These are phyloP conservation scores for Mesoclemmys tuberculata DNA, from an alignment of 2,113 vertebrate species.

Conservation along the genomic window DNA sequence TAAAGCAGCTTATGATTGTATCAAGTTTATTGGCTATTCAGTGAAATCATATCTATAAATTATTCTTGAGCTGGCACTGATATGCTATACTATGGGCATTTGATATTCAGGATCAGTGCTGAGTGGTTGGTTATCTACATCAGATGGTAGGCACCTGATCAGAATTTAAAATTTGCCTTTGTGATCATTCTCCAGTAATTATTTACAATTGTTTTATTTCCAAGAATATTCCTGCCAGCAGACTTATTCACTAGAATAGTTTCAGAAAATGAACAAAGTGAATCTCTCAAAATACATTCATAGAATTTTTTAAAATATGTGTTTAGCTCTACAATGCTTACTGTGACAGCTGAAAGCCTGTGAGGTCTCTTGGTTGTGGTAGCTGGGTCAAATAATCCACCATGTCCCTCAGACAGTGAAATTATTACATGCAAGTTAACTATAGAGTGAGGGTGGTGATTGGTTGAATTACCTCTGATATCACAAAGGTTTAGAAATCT, in stretches of 20 bases:
- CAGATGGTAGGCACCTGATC: not conserved
- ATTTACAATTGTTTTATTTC: not conserved
- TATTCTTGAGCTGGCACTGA: not conserved
- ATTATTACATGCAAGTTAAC: too few relatives aligned
- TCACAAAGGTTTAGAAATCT: too few relatives aligned
- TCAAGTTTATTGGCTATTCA: not conserved
- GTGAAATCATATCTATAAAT: not conserved
- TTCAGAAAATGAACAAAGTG: conserved; percentile 7
- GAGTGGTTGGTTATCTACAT: not conserved
- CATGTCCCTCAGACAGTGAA: too few relatives aligned
- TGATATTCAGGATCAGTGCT: not conserved
- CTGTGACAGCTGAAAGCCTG: not conserved
- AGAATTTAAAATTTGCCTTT: not conserved
- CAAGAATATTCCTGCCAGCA: conserved; percentile 1
- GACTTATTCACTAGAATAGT: not conserved
- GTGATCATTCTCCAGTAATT: not conserved
- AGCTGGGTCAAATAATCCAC: too few relatives aligned
- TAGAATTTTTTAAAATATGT: not conserved
- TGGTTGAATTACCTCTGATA: too few relatives aligned
- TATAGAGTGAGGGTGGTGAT: too few relatives aligned
- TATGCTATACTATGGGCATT: not conserved
- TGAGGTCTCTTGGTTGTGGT: too few relatives aligned
- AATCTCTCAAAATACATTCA: not conserved
- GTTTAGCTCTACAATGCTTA: not conserved
- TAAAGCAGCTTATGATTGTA: not conserved